A percentile compares a stretch with the other conserved stretches of the same genome.
Conservation (phyloP, 2,113 vertebrate genomes). For the Ictidomys tridecemlineatus region DNA sequence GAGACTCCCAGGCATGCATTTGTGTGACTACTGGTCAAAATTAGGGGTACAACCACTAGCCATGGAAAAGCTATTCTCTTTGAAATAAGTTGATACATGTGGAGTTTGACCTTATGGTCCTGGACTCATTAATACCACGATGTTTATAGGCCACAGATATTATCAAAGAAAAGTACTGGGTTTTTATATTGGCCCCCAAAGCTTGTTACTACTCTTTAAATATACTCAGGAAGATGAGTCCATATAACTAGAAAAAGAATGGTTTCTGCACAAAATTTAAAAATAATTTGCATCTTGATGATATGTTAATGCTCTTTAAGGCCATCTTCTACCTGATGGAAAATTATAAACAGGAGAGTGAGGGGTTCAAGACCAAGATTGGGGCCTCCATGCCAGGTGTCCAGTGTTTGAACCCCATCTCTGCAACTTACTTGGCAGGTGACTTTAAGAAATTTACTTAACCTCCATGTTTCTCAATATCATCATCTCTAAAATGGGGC, state of each 20-base stretch:
- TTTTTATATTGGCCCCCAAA: slow-evolving; percentile 53
- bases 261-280: slow-evolving; percentile 46
- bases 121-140: slow-evolving; percentile 53
- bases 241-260: slow-evolving; percentile 22
- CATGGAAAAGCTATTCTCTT: slow-evolving; percentile 51
- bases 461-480: neutral
- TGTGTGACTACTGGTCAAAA: slow-evolving; percentile 31
- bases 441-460: slow-evolving; percentile 4
- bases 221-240: neutral
- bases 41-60: neutral
- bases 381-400: neutral
- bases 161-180: slow-evolving; percentile 33
- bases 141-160: slow-evolving; percentile 67
- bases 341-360: slow-evolving; percentile 18
- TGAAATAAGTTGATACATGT: slow-evolving; percentile 63
- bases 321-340: neutral
- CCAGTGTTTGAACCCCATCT: neutral
- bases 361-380: slow-evolving; percentile 2
- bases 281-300: slow-evolving; percentile 54
- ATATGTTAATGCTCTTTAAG: slow-evolving; percentile 1
- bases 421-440: neutral
- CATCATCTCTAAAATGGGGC: slow-evolving; percentile 53
- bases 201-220: slow-evolving; percentile 47
- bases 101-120: slow-evolving; percentile 66
- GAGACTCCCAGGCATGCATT: neutral